Percentiles rank a stretch among this genome's conserved stretches.
phyloP scores from a whole-genome alignment of 2,797 vertebrate species.

The Typhlichthys eigenmanni region DNA sequence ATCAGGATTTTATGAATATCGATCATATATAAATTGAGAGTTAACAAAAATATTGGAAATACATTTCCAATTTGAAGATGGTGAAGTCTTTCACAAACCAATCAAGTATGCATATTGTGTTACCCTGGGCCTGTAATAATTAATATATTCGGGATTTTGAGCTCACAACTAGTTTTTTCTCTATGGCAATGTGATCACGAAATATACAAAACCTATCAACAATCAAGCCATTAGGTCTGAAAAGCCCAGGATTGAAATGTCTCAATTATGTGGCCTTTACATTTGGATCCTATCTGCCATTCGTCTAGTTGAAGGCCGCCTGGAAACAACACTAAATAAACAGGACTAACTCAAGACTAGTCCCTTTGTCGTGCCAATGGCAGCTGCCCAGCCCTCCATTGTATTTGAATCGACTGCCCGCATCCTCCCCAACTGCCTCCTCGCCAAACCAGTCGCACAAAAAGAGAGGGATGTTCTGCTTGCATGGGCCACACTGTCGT shows the following conservation, averaged over 20 bases:
- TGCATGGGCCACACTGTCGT: constrained; percentile 80
- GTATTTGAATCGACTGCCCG: constrained; percentile 84
- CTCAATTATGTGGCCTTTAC: constrained; percentile 60
- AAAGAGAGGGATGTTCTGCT: constrained; percentile 88
- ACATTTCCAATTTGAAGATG: neutral
- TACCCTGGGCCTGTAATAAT: neutral
- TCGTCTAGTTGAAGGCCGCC: constrained; percentile 80
- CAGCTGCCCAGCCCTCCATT: constrained; percentile 90
- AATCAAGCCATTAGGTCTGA: neutral
- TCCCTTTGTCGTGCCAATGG: constrained; percentile 84
- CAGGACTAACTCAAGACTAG: constrained; percentile 83
- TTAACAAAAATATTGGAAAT: neutral
- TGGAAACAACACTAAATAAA: constrained; percentile 88
- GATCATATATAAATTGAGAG: too few relatives aligned
- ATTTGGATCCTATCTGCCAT: constrained; percentile 72
- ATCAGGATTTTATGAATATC: neutral
- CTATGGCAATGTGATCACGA: too few relatives aligned
- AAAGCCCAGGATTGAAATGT: constrained; percentile 53
- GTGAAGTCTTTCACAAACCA: neutral
- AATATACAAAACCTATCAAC: neutral
- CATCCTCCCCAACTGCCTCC: constrained; percentile 84
- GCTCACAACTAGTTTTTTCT: neutral
- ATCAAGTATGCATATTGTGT: neutral
- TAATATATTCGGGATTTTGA: neutral
- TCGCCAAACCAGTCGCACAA: constrained; percentile 86